Evolutionary conservation across 2,888 invertebrate species (phyloP).

Genomic region (Dynastes grantii): DNA sequence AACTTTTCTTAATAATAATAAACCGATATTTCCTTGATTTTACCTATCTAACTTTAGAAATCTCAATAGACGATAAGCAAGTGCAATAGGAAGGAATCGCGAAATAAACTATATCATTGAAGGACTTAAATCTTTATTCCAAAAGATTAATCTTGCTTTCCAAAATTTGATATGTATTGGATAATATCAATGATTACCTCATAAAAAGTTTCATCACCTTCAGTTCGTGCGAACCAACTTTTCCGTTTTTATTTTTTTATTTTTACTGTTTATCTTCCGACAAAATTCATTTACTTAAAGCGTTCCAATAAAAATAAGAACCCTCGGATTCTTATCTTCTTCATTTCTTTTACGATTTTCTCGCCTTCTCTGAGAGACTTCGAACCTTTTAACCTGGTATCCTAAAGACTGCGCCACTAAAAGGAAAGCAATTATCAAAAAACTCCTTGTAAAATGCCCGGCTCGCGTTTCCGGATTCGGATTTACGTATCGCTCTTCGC

Average conservation of each 20-base stretch:
- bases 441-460: conserved; percentile 18
- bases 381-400: not conserved
- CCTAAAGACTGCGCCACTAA: conserved; percentile 6
- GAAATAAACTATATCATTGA: no score
- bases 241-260: not conserved
- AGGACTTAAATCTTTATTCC: no score
- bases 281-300: conserved; percentile 20
- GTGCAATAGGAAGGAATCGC: no score
- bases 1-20: no score
- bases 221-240: not conserved
- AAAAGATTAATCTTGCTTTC: no score
- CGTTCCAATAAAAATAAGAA: conserved; percentile 16
- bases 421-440: conserved; percentile 38
- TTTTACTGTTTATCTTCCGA: not conserved
- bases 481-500: conserved; percentile 14
- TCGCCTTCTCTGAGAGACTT: no score
- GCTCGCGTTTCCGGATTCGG: conserved; percentile 13
- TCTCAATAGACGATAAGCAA: no score
- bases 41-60: no score
- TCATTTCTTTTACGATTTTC: not conserved
- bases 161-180: no score
- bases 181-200: no score
- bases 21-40: no score
- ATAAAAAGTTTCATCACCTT: no score
- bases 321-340: not conserved